Conservation (phyloP, 2,113 vertebrate genomes). For the Oreochromis tanganicae region DNA sequence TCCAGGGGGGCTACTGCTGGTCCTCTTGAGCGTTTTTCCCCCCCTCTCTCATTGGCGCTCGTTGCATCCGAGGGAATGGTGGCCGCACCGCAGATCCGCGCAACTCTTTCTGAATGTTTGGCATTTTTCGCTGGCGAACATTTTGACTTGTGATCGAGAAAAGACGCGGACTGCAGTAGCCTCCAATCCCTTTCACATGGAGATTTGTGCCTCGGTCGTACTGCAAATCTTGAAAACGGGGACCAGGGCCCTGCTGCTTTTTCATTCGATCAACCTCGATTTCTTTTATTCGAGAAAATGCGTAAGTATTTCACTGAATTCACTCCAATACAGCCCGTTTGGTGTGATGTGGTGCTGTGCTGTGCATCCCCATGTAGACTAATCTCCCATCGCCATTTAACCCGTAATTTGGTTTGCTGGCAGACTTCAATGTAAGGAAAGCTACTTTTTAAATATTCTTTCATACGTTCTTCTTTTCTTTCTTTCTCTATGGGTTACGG, state of each 20-base stretch:
- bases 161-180: slow-evolving; percentile 60
- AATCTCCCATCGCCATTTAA: slow-evolving; percentile 22
- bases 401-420: not conserved
- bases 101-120: slow-evolving; percentile 54
- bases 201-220: slow-evolving; percentile 49
- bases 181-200: slow-evolving; percentile 51
- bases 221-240: slow-evolving; percentile 54
- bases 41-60: not conserved
- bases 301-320: slow-evolving; percentile 53
- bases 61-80: slow-evolving; percentile 39
- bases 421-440: not conserved
- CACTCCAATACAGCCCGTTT: not conserved
- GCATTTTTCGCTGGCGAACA: slow-evolving; percentile 45
- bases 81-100: slow-evolving; percentile 34
- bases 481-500: not conserved
- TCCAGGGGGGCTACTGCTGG: slow-evolving; percentile 21
- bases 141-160: slow-evolving; percentile 53
- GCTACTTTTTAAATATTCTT: slow-evolving; percentile 5
- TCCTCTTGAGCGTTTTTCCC: not conserved
- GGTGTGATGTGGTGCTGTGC: not conserved
- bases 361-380: not conserved
- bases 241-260: slow-evolving; percentile 53
- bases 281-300: slow-evolving; percentile 62
- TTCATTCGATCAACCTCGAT: slow-evolving; percentile 15
- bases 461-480: not conserved